A percentile compares a stretch with the other conserved stretches of the same genome.
phyloP scores from a whole-genome alignment of 2,888 invertebrate species.

The Nowickia ferox region DNA sequence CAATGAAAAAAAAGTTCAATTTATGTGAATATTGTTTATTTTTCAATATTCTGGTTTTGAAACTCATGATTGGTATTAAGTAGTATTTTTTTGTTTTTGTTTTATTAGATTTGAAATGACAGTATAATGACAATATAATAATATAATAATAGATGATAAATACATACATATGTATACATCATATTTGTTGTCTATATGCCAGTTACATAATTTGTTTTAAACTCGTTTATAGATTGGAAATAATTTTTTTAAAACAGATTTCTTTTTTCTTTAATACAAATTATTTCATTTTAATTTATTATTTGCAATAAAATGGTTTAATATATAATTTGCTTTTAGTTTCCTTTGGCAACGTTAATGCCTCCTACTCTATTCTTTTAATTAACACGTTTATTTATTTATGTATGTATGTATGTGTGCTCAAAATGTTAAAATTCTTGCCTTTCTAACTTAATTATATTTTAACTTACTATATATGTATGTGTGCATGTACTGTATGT shows the following conservation, averaged over 20 bases:
- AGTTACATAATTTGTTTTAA: conserved; percentile 32
- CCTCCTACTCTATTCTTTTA: conserved; percentile 40
- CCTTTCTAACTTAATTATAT: conserved; percentile 39
- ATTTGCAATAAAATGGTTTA: conserved; percentile 34
- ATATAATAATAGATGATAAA: conserved; percentile 53
- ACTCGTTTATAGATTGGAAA: conserved; percentile 34
- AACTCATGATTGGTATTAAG: conserved; percentile 55
- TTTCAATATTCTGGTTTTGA: conserved; percentile 31
- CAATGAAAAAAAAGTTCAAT: conserved; percentile 2
- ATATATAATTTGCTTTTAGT: conserved; percentile 35
- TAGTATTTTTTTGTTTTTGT: conserved; percentile 28
- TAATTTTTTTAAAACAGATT: conserved; percentile 43
- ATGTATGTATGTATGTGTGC: conserved; percentile 11
- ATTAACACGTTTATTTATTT: conserved; percentile 35
- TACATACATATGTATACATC: conserved; percentile 28
- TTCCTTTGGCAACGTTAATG: conserved; percentile 50
- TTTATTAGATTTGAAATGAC: conserved; percentile 50
- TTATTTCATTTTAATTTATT: conserved; percentile 21
- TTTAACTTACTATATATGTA: conserved; percentile 3
- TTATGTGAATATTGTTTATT: conserved; percentile 30
- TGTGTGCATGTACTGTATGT: too few species aligned
- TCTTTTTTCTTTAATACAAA: conserved; percentile 13
- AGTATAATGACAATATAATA: too few species aligned
- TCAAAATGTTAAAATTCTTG: conserved; percentile 53
- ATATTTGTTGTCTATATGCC: conserved; percentile 44